Evolutionary conservation across 2,888 invertebrate genomes (phyloP).

Genomic region (Catocala fraxini): DNA sequence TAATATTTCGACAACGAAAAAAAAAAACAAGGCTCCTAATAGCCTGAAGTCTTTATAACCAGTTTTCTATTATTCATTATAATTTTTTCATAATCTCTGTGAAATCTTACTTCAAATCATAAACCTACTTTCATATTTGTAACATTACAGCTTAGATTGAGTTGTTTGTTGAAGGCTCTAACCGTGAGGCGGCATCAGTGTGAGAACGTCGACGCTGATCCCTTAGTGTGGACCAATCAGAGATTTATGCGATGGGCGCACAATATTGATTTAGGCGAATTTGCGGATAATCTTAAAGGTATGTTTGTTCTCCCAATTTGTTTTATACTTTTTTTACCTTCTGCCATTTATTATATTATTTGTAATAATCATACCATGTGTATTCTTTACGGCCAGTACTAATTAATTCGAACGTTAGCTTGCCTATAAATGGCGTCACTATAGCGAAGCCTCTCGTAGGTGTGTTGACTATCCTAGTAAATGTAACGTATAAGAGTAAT

Average conservation of each 20-base stretch:
- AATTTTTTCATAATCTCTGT: no score
- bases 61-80: no score
- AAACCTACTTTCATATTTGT: background rate
- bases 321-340: background rate
- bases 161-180: constrained; percentile 89
- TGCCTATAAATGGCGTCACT: no score
- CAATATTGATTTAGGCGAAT: constrained; percentile 97
- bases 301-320: constrained; percentile 38
- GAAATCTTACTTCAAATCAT: no score
- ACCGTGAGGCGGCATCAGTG: constrained; percentile 95
- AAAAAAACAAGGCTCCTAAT: no score
- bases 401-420: no score
- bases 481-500: no score
- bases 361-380: background rate
- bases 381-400: no score
- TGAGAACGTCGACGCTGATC: constrained; percentile 96
- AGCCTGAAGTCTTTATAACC: no score
- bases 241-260: constrained; percentile 97
- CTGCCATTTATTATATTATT: constrained; percentile 18
- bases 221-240: constrained; percentile 98
- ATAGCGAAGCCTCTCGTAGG: no score
- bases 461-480: no score
- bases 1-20: no score
- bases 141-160: background rate
- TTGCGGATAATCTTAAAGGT: constrained; percentile 97